Evolutionary conservation across 2,113 vertebrate species (phyloP).

Genomic region (Lipophrys pholis): DNA sequence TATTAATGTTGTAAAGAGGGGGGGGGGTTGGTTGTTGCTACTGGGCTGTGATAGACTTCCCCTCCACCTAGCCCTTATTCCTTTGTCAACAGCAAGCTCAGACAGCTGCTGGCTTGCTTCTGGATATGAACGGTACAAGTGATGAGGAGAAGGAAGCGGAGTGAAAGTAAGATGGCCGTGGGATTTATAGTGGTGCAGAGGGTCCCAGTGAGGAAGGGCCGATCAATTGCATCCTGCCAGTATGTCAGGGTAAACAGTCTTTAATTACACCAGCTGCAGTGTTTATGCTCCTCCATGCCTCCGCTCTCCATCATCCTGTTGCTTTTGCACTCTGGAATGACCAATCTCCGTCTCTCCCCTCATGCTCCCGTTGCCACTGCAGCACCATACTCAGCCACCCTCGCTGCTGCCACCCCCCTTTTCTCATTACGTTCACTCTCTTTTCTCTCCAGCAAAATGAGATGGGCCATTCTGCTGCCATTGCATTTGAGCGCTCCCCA

Average conservation of each 20-base stretch:
- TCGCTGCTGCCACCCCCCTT: constrained; percentile 19
- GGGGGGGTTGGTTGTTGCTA: constrained; percentile 50
- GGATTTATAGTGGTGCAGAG: constrained; percentile 76
- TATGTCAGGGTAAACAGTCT: constrained; percentile 74
- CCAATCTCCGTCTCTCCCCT: constrained; percentile 47
- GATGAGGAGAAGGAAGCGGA: constrained; percentile 26
- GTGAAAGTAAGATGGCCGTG: constrained; percentile 33
- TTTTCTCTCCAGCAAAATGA: constrained; percentile 65
- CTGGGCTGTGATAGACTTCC: constrained; percentile 30
- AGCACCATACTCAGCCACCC: constrained; percentile 19
- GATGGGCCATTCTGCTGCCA: constrained; percentile 68
- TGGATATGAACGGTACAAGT: constrained; percentile 49
- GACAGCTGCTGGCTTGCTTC: constrained; percentile 13
- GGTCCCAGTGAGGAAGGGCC: constrained; percentile 54
- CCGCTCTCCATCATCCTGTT: constrained; percentile 66
- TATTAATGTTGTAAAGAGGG: constrained; percentile 61
- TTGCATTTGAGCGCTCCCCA: constrained; percentile 64
- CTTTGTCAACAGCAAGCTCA: constrained; percentile 29
- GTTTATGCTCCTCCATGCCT: constrained; percentile 71
- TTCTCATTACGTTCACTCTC: constrained; percentile 68
- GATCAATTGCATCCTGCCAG: constrained; percentile 72
- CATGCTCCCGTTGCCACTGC: constrained; percentile 38
- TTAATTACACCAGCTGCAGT: constrained; percentile 77
- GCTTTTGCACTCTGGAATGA: constrained; percentile 52
- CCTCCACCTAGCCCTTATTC: constrained; percentile 25